Evolutionary conservation across 2,797 vertebrate genomes (phyloP), one percentile per base, ranked within the genome.

Genomic region (Pelobates cultripes): DNA sequence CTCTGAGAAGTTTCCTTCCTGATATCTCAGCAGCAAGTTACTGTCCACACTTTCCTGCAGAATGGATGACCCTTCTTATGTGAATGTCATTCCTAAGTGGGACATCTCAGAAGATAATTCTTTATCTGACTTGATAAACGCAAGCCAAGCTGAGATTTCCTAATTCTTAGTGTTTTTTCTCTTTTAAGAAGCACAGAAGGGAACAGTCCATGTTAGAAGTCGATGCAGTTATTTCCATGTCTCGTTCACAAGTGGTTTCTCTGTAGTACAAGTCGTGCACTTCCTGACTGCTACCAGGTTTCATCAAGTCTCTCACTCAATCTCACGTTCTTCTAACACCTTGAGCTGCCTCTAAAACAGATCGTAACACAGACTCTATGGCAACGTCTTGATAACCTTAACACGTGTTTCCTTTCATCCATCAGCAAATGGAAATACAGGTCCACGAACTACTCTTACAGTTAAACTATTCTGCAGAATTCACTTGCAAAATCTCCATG

Each of bases 11-110:
- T 91, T 84, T 83, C 80, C 86, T 87, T 75, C 10, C 61, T 75
- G 15, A 14, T n/a, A 78, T 13, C 83, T 70, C 73, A 87, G 88
- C 88, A 87, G 85, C 89, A 85, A 85, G 90, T 88, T 64, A 84
- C 90, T 87, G 81, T 90, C 86, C 87, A 84, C 78, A 91, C 87
- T 88, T 84, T 86, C 87, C 57, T 87, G 88, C 85, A 88, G 91
- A 91, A 89, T 67, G 88, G 91, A 89, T 67, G 88, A 90, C 47
- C 68, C 68, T n/a, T 15, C 61, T 77, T 78, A 93, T 90, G 93
- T 92, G 91, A 94, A 76, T 91, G 92, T 91, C 90, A 90, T 89
- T 86, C 90, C 89, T 91, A 89, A 89, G 87, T 75, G 6, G 76
- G 89, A 86, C 90, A 92, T 91, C 82, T 90, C 91, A 88, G 86